These are phyloP conservation scores for Drosophila nannoptera DNA, from an alignment of 1,140 invertebrate species.

Conservation along the genomic window DNA sequence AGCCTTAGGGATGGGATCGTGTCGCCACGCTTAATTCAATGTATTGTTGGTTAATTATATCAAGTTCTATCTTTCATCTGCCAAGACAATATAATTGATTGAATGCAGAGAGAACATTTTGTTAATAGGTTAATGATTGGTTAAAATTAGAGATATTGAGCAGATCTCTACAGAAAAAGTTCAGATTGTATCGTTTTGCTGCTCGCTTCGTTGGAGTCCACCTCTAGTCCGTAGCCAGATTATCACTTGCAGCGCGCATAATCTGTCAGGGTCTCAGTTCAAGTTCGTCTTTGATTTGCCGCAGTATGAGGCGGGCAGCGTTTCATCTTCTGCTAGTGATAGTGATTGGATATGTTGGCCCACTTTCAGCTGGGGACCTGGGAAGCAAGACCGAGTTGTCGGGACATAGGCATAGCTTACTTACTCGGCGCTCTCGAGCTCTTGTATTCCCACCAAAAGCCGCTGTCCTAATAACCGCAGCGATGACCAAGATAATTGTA, in stretches of 20 bases:
- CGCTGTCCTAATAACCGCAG: conserved; percentile 47
- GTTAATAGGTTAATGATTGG: no score
- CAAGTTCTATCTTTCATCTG: no score
- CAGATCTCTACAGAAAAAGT: no score
- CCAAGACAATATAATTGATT: no score
- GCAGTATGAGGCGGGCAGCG: conserved; percentile 33
- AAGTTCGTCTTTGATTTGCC: conserved; percentile 13
- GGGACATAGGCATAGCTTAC: not conserved
- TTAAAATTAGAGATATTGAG: no score
- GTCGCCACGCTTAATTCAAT: no score
- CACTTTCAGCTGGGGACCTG: not conserved
- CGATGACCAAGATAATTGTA: conserved; percentile 58
- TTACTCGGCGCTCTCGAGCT: conserved; percentile 48
- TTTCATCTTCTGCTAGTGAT: not conserved
- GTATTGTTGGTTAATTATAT: no score
- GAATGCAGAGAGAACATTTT: no score
- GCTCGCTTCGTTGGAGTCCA: not conserved
- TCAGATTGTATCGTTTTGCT: no score
- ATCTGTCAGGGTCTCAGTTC: conserved; percentile 30
- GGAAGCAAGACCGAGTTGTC: conserved; percentile 17
- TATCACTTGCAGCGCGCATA: not conserved
- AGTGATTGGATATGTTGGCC: conserved; percentile 10
- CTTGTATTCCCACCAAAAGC: conserved; percentile 57
- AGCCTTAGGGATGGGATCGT: conserved; percentile 13
- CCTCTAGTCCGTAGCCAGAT: conserved; percentile 4